Conservation (phyloP, 2,888 invertebrate species). For the Frankliniella fusca region DNA sequence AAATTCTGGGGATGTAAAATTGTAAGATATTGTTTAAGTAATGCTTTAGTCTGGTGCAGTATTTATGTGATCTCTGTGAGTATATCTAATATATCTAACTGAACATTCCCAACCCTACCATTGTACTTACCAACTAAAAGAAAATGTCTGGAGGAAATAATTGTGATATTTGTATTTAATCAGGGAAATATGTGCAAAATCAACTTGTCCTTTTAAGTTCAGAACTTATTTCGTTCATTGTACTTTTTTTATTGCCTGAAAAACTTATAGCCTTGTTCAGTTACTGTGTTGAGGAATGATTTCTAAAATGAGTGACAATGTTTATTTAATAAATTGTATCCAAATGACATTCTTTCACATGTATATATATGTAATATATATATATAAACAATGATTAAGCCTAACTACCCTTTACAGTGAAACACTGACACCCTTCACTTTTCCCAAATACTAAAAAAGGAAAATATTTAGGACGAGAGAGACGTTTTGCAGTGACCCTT, state of each 20-base stretch:
- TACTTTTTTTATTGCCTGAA: too few relatives aligned
- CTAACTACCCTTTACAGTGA: too few relatives aligned
- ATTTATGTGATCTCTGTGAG: conserved; percentile 18
- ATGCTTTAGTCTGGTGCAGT: background rate
- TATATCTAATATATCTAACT: background rate
- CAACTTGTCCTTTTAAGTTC: background rate
- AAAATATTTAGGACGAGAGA: background rate
- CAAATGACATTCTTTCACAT: background rate
- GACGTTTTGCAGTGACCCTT: too few relatives aligned
- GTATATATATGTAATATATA: too few relatives aligned
- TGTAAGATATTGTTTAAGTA: background rate
- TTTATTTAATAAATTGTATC: background rate
- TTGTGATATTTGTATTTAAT: background rate
- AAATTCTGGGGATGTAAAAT: background rate
- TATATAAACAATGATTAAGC: background rate
- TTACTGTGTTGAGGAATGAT: background rate
- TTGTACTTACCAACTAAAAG: background rate
- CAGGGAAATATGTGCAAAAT: background rate
- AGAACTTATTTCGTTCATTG: background rate
- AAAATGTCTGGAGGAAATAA: background rate
- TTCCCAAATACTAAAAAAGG: background rate
- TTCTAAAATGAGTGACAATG: background rate
- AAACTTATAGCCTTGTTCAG: too few relatives aligned
- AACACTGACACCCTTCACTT: background rate
- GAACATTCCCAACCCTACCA: background rate